Percentiles rank a stretch among this genome's conserved stretches.
These are phyloP conservation scores for Mus spretus DNA, from an alignment of 2,797 vertebrate species.

Conservation along the genomic window DNA sequence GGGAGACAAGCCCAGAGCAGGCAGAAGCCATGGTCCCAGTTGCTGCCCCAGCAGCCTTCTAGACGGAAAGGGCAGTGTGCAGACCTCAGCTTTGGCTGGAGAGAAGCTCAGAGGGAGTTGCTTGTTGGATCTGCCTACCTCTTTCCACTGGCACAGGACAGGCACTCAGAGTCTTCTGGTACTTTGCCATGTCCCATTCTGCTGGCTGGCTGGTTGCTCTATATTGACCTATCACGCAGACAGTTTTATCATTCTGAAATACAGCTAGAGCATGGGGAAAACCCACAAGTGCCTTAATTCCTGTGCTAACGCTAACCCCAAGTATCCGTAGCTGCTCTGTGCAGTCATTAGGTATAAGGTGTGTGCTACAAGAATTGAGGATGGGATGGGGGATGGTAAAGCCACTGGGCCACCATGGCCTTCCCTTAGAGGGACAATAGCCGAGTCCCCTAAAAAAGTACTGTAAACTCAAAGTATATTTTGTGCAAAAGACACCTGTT, in stretches of 20 bases:
- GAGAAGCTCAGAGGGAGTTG: too few species aligned
- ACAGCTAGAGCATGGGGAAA: not conserved
- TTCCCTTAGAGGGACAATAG: not conserved
- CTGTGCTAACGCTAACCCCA: fast-evolving
- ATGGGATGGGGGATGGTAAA: fast-evolving
- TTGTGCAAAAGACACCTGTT: not conserved
- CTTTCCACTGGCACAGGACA: not conserved
- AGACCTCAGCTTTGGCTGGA: not conserved
- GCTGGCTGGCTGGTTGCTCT: not conserved
- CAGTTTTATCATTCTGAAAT: not conserved
- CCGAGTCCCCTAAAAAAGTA: not conserved
- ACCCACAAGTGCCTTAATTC: fast-evolving
- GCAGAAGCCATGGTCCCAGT: fast-evolving
- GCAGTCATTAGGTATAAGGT: fast-evolving
- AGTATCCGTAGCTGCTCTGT: fast-evolving
- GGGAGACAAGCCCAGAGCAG: not conserved
- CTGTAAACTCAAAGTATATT: not conserved
- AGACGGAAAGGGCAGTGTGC: not conserved
- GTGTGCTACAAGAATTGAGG: fast-evolving
- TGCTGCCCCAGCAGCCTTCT: not conserved
- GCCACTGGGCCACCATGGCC: fast-evolving
- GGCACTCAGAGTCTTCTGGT: fast-evolving
- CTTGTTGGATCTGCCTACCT: not conserved
- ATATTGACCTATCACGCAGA: fast-evolving
- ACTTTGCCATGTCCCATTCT: fast-evolving